Conservation (phyloP, 2,797 vertebrate species). For the Cryptoblepharus egeriae region DNA sequence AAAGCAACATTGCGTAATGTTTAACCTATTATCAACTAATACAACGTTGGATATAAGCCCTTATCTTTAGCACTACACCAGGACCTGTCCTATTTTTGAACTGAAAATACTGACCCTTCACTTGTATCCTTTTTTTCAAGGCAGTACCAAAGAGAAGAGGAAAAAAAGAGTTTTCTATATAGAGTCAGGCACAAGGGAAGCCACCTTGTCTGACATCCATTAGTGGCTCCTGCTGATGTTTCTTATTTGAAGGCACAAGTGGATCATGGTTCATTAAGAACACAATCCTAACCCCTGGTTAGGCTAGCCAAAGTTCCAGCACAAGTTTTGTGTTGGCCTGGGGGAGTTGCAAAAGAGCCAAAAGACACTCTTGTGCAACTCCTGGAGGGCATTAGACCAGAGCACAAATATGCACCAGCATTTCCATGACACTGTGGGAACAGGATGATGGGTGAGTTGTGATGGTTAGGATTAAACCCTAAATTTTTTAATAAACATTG, state of each 20-base stretch:
- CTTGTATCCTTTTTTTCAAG: neutral
- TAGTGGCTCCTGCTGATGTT: accelerated
- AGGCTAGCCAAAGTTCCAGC: too few relatives aligned
- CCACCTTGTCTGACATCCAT: neutral
- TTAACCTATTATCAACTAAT: constrained; percentile 40
- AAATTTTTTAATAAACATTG: too few relatives aligned
- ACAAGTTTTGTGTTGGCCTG: too few relatives aligned
- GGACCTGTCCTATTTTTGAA: constrained; percentile 34
- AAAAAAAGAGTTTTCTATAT: neutral
- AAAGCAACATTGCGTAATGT: constrained; percentile 41
- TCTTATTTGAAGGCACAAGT: neutral
- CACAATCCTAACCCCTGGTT: too few relatives aligned
- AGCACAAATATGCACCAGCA: too few relatives aligned
- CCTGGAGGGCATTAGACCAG: too few relatives aligned
- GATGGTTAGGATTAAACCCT: too few relatives aligned
- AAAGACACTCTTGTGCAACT: too few relatives aligned
- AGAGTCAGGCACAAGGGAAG: neutral
- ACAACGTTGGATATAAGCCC: constrained; percentile 34
- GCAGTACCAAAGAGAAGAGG: neutral
- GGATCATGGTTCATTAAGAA: neutral
- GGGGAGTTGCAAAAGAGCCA: too few relatives aligned
- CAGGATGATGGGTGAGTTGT: too few relatives aligned
- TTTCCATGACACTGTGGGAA: too few relatives aligned
- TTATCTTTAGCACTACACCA: constrained; percentile 12
- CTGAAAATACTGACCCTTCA: constrained; percentile 7